phyloP scores from a whole-genome alignment of 2,888 invertebrate species.

The Nephrotoma flavescens region DNA sequence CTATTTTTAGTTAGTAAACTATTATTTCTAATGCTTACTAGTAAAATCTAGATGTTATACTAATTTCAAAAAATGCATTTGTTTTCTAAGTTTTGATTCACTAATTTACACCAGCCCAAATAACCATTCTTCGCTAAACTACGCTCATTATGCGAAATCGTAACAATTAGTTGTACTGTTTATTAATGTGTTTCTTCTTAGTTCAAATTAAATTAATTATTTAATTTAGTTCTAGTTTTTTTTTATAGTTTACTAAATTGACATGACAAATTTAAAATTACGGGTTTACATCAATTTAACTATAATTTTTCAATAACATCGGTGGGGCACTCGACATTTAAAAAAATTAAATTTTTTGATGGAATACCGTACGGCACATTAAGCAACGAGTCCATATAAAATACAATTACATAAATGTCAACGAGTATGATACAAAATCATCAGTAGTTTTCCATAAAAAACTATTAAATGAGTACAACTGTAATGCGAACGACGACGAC shows the following conservation, averaged over 20 bases:
- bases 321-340: neutral
- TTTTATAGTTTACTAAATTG: neutral
- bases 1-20: too few relatives aligned
- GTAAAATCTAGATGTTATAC: too few relatives aligned
- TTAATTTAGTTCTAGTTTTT: neutral
- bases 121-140: too few relatives aligned
- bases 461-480: neutral
- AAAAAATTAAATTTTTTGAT: neutral
- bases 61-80: too few relatives aligned
- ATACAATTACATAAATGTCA: neutral
- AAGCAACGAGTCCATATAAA: neutral
- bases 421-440: neutral
- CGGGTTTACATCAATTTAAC: neutral
- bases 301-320: neutral
- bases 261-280: neutral
- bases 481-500: neutral
- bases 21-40: too few relatives aligned
- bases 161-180: neutral
- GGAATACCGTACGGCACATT: neutral
- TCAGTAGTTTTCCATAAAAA: neutral
- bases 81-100: too few relatives aligned
- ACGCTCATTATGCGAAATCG: too few relatives aligned
- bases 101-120: too few relatives aligned
- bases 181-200: neutral
- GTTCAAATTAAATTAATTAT: neutral